Percentiles rank a stretch among this genome's conserved stretches.
Conservation (phyloP, 1,140 invertebrate species). For the Drosophila busckii region DNA sequence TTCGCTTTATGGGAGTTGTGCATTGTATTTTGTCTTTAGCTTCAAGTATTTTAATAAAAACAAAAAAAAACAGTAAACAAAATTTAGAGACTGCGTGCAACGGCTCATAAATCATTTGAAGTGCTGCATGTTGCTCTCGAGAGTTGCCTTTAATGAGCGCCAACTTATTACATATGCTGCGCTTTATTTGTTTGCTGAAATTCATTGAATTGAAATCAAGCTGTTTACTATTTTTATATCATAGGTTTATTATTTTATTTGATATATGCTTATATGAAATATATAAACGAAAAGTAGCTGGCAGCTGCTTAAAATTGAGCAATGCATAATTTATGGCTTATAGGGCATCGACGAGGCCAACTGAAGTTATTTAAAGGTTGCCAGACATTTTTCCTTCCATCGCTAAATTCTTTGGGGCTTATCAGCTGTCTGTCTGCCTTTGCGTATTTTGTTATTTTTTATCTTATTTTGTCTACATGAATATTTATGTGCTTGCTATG, state of each 20-base stretch:
- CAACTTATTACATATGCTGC: constrained; percentile 43
- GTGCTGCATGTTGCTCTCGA: constrained; percentile 17
- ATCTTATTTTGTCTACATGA: constrained; percentile 33
- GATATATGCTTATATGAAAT: constrained; percentile 7
- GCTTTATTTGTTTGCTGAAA: constrained; percentile 7
- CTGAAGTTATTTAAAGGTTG: constrained; percentile 64
- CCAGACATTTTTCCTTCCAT: constrained; percentile 2
- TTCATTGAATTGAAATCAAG: constrained; percentile 53
- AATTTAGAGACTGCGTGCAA: constrained; percentile 18
- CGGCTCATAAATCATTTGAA: constrained; percentile 64
- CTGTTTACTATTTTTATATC: too few species aligned
- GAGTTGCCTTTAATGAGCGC: constrained; percentile 51
- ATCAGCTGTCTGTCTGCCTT: constrained; percentile 62
- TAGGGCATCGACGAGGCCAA: constrained; percentile 32
- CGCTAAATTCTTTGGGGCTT: constrained; percentile 34
- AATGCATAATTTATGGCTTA: constrained; percentile 71
- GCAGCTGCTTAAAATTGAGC: constrained; percentile 56
- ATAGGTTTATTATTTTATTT: too few species aligned
- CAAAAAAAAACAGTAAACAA: constrained; percentile 13
- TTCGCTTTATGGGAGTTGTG: constrained; percentile 71
- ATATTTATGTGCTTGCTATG: constrained; percentile 67
- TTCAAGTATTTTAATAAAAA: constrained; percentile 71
- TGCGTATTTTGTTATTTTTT: constrained; percentile 6
- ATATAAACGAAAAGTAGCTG: neutral
- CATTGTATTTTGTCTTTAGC: constrained; percentile 32